These are phyloP conservation scores for Dasysyrphus tricinctus DNA, from an alignment of 2,888 invertebrate species.

Conservation along the genomic window DNA sequence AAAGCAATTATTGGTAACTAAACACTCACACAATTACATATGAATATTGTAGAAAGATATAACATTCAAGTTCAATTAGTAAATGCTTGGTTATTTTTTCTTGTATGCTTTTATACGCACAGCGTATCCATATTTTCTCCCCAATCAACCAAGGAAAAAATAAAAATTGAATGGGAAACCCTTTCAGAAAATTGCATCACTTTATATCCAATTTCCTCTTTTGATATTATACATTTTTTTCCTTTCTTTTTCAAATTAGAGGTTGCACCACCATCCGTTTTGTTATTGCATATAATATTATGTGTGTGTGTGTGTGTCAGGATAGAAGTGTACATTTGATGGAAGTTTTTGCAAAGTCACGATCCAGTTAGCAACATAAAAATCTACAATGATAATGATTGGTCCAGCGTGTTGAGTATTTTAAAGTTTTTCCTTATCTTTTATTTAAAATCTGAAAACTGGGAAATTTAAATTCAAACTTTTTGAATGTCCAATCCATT, in stretches of 20 bases:
- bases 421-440: neutral
- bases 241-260: conserved; percentile 1
- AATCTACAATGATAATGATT: neutral
- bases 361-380: neutral
- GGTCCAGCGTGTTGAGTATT: neutral
- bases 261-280: conserved; percentile 27
- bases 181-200: conserved; percentile 60
- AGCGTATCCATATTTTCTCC: conserved; percentile 24
- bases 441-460: neutral
- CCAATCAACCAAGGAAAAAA: conserved; percentile 8
- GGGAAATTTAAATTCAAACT: no score
- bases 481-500: no score
- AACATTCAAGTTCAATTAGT: conserved; percentile 59
- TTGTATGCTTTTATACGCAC: conserved; percentile 5
- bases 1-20: neutral
- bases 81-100: conserved; percentile 31
- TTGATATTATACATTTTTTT: neutral
- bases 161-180: conserved; percentile 26
- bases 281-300: conserved; percentile 8
- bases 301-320: neutral
- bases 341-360: neutral
- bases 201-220: conserved; percentile 61
- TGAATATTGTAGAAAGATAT: neutral
- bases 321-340: neutral
- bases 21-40: neutral